Base-by-base conservation (phyloP, 2,113 vertebrate genomes). In the Poeciliopsis prolifica region DNA sequence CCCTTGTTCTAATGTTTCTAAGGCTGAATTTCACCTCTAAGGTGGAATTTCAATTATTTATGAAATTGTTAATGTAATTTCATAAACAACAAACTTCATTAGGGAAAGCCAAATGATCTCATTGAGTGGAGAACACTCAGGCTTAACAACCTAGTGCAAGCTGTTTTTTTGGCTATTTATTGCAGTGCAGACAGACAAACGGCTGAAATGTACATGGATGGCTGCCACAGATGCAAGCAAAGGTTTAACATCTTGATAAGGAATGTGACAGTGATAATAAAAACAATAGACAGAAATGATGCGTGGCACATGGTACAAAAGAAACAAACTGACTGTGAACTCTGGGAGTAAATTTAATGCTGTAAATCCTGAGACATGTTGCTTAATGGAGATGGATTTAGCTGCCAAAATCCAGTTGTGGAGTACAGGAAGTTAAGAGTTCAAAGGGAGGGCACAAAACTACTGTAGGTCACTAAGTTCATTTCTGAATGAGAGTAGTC, bases 401-500 rank as follows among this genome's bases (percentile, higher is more conserved):
- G 87, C 87, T 90, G 85, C 88, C 87, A 82, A 90, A 84, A 92
- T 92, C 58, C 87, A 87, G 82, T 84, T 65, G 51, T 86, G 69
- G 86, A 94, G 95, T 95, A 95, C 90, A 93, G 95, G 93, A 96
- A 95, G 94, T 86, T 62, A 78, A 85, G 82, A 87, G 94, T 95
- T 96, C 95, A 95, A 60, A 60, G 65, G 40, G 79, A 93, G 94
- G 94, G 81, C 91, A 94, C 78, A 80, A 63, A 94, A 94, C 94
- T 96, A 95, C 94, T 95, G 95, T 94, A 95, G 94, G 94, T 94
- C 94, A 95, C 85, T 91, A 94, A 88, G 93, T 90, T 88, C 88
- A 81, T 89, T 94, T 93, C 83, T 88, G 84, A 84, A 88, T 81
- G 77, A 89, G 90, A 80, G 75, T 75, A 83, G 86, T 92, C 92